Conservation (phyloP, 53 echinoderm and acorn worm species). For the Arbacia lixula region DNA sequence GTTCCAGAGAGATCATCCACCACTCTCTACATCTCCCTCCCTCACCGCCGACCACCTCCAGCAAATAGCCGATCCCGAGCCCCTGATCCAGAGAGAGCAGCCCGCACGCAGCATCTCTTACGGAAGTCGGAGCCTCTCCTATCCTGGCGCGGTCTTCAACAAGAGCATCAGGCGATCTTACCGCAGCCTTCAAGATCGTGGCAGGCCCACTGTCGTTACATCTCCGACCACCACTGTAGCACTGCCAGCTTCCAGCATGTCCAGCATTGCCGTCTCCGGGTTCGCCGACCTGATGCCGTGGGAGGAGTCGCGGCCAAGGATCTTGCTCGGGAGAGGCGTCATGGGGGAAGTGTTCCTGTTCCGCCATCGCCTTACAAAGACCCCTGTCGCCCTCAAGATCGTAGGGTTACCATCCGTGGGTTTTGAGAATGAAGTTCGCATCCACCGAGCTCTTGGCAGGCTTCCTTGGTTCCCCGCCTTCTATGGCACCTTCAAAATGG, state of each 20-base stretch:
- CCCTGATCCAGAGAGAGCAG: no score
- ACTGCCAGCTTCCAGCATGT: no score
- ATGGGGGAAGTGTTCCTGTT: background rate
- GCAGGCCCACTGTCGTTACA: background rate
- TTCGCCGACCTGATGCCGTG: constrained; percentile 13
- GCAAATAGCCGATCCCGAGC: no score
- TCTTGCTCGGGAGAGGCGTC: constrained; percentile 9
- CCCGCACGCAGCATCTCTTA: constrained; percentile 6
- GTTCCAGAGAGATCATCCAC: background rate
- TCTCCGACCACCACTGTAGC: constrained; percentile 7
- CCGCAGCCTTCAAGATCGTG: background rate
- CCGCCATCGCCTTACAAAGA: background rate
- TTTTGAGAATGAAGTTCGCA: background rate
- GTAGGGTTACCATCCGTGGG: background rate
- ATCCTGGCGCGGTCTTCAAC: no score
- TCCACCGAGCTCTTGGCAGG: background rate
- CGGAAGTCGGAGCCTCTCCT: background rate
- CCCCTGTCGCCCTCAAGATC: background rate
- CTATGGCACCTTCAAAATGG: constrained; percentile 15
- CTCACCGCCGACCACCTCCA: no score
- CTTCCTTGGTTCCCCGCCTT: constrained; percentile 34
- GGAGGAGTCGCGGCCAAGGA: background rate
- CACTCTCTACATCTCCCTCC: constrained; percentile 6
- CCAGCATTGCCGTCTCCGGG: background rate
- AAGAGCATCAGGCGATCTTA: constrained; percentile 6